A percentile compares a stretch with the other conserved stretches of the same genome.
Evolutionary conservation across 2,113 vertebrate species (phyloP).

Genomic region (Ailuropoda melanoleuca): DNA sequence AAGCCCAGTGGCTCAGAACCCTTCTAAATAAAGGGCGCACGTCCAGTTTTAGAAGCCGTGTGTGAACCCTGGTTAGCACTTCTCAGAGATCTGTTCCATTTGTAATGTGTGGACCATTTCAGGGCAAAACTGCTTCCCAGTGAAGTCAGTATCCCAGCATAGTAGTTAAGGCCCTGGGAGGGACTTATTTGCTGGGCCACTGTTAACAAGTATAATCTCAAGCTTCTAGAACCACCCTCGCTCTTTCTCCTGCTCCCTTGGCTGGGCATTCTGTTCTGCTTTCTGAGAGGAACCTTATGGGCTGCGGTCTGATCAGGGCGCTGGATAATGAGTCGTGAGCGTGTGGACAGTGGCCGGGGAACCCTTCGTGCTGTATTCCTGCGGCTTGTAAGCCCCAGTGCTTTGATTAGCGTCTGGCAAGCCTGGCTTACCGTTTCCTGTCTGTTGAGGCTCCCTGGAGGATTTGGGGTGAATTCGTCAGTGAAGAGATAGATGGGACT

Average conservation of each 20-base stretch:
- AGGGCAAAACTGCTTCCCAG: neutral
- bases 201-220: neutral
- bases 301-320: neutral
- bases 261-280: neutral
- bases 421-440: neutral
- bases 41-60: neutral
- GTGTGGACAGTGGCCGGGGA: neutral
- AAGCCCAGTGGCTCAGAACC: neutral
- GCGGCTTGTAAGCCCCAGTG: neutral
- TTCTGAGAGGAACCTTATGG: neutral
- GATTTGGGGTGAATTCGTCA: neutral
- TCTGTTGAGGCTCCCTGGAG: neutral
- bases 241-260: neutral
- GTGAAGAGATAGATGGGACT: neutral
- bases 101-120: neutral
- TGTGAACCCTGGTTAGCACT: neutral
- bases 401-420: neutral
- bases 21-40: neutral
- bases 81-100: neutral
- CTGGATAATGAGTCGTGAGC: neutral
- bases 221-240: neutral
- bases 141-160: too few species aligned
- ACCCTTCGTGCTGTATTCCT: neutral
- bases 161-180: neutral
- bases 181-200: neutral